Conservation (phyloP, 1,140 invertebrate genomes). For the Drosophila tristis region DNA sequence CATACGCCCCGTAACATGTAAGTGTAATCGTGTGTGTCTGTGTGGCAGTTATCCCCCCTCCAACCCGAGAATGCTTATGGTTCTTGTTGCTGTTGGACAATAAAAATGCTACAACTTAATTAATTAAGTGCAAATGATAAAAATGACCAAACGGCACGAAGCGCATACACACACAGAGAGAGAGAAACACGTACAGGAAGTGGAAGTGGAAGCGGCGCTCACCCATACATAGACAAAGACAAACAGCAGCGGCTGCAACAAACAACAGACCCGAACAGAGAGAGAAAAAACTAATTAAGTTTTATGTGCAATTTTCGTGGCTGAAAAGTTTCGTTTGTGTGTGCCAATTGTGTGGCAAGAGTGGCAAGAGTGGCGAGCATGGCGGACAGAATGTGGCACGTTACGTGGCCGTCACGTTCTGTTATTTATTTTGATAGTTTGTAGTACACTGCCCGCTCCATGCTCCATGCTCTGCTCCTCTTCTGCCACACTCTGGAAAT, state of each 20-base stretch:
- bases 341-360: constrained; percentile 42
- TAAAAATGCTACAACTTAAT: constrained; percentile 82
- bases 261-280: constrained; percentile 34
- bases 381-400: constrained; percentile 38
- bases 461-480: neutral
- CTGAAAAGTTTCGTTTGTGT: constrained; percentile 75
- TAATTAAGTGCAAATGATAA: constrained; percentile 83
- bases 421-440: constrained; percentile 70
- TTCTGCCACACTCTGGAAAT: constrained; percentile 34
- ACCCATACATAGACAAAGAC: constrained; percentile 10
- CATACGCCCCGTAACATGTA: constrained; percentile 27
- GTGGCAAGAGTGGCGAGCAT: neutral
- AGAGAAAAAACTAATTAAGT: constrained; percentile 79
- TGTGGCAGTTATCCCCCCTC: no score
- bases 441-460: constrained; percentile 22
- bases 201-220: neutral
- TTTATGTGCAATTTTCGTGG: constrained; percentile 82
- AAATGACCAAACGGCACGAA: constrained; percentile 78
- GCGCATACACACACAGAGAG: constrained; percentile 31
- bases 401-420: constrained; percentile 66
- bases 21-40: no score
- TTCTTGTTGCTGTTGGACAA: constrained; percentile 63
- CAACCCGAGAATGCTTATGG: no score
- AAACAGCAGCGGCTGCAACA: constrained; percentile 34
- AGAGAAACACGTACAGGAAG: neutral